Evolutionary conservation across 2,113 vertebrate genomes (phyloP).

Genomic region (Dipodomys spectabilis): DNA sequence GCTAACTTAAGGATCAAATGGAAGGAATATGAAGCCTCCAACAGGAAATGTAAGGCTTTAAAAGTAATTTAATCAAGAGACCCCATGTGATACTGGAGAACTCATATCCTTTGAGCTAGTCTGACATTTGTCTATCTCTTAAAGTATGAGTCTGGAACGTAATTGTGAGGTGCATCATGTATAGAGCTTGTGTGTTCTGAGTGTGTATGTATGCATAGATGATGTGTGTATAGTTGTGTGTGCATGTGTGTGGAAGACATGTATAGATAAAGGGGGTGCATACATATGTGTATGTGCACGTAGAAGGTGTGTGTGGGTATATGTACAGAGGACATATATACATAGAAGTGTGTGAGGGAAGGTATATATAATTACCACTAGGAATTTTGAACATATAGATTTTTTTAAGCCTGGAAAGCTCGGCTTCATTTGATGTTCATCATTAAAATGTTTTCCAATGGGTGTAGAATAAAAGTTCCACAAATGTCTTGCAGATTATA

Average conservation of each 20-base stretch:
- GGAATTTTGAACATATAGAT: neutral
- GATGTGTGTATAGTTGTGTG: neutral
- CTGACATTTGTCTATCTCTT: neutral
- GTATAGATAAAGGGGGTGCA: neutral
- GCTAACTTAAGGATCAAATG: neutral
- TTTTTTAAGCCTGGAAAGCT: neutral
- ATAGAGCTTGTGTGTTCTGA: too few species aligned
- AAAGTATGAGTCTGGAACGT: neutral
- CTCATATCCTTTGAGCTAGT: neutral
- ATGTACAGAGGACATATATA: neutral
- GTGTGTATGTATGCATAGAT: neutral
- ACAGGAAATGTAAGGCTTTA: neutral
- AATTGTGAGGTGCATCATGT: too few species aligned
- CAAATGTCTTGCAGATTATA: neutral
- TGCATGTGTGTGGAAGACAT: neutral
- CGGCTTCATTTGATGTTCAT: neutral
- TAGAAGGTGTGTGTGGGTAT: neutral
- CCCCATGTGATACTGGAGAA: neutral
- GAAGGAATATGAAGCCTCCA: neutral
- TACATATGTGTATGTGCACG: neutral
- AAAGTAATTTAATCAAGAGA: neutral
- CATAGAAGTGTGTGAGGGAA: neutral
- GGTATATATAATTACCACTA: too few species aligned
- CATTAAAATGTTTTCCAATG: conserved; percentile 4
- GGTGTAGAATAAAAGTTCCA: neutral